A percentile compares a stretch with the other conserved stretches of the same genome.
These are phyloP conservation scores for Drosophila eohydei DNA, from an alignment of 2,888 invertebrate species.

Conservation along the genomic window DNA sequence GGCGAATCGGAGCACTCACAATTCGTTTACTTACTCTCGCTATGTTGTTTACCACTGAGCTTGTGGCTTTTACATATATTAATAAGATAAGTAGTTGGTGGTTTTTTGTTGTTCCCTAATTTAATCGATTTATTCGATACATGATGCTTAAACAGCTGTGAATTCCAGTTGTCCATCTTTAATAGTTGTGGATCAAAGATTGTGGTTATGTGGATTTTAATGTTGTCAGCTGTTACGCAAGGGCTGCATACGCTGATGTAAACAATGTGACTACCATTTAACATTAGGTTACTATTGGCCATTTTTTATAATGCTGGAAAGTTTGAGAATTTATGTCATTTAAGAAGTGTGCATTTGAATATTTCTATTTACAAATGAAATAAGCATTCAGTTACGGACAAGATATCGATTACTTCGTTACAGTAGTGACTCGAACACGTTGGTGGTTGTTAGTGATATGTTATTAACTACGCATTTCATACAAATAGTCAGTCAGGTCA, in stretches of 20 bases:
- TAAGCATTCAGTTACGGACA: not conserved
- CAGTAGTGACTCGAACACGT: not conserved
- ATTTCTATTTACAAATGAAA: not conserved
- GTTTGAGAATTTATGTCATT: no score
- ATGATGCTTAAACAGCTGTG: constrained; percentile 39
- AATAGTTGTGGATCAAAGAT: constrained; percentile 2
- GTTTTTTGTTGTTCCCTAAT: constrained; percentile 28
- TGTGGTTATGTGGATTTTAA: constrained; percentile 5
- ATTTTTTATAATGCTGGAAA: no score
- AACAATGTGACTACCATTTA: not conserved
- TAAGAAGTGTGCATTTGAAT: no score
- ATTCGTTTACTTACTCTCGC: constrained; percentile 8
- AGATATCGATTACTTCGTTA: not conserved
- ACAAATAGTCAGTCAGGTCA: not conserved
- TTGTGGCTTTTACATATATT: constrained; percentile 28
- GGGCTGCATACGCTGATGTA: constrained; percentile 6
- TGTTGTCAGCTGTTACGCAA: constrained; percentile 28
- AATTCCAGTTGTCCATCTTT: not conserved
- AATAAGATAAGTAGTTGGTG: constrained; percentile 27
- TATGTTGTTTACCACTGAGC: constrained; percentile 28
- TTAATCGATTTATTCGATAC: constrained; percentile 20
- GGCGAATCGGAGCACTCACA: constrained; percentile 14
- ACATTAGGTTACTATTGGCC: no score
- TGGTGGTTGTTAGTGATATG: not conserved
- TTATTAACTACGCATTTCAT: not conserved